A percentile compares a stretch with the other conserved stretches of the same genome.
phyloP scores from a whole-genome alignment of 2,888 invertebrate genomes.

The Uloborus plumipes region DNA sequence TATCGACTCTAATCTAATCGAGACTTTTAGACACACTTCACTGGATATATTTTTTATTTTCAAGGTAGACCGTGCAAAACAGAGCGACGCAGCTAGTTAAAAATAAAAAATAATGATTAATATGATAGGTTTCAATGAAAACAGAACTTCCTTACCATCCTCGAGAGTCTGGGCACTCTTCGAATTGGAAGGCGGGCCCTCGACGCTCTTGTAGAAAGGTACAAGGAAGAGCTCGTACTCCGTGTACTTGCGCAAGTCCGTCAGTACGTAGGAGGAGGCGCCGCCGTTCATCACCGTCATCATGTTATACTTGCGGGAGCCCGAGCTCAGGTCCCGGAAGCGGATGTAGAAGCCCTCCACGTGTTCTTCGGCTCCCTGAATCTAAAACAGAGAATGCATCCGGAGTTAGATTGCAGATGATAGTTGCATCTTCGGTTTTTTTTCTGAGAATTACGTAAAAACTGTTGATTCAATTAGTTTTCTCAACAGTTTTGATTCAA shows the following conservation, averaged over 20 bases:
- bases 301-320: constrained; percentile 77
- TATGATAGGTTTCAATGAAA: background rate
- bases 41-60: no score
- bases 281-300: constrained; percentile 76
- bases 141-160: constrained; percentile 78
- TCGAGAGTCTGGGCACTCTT: constrained; percentile 85
- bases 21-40: no score
- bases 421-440: no score
- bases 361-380: constrained; percentile 77
- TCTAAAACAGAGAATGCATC: constrained; percentile 68
- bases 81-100: no score
- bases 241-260: constrained; percentile 85
- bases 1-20: no score
- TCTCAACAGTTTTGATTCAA: no score
- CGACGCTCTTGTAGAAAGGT: constrained; percentile 89
- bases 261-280: constrained; percentile 79
- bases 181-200: constrained; percentile 90
- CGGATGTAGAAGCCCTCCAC: constrained; percentile 88
- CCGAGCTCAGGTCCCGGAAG: constrained; percentile 78
- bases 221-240: constrained; percentile 93
- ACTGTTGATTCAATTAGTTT: no score
- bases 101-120: no score
- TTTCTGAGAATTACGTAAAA: no score
- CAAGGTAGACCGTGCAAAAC: no score
- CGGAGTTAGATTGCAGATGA: no score